Evolutionary conservation across 64 coral and sea anemone genomes (phyloP).

Genomic region (Dendronephthya gigantea): DNA sequence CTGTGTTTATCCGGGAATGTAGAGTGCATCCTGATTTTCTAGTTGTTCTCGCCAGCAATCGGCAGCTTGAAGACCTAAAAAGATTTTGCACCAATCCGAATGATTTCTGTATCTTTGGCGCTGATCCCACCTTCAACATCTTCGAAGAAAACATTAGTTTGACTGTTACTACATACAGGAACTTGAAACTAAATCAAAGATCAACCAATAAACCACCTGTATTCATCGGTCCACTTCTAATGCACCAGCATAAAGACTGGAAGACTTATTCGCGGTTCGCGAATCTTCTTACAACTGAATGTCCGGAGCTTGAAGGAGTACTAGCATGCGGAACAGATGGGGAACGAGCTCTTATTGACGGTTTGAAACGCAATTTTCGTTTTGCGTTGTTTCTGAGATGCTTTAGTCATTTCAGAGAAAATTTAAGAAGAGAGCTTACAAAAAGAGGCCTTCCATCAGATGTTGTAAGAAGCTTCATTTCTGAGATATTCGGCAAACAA

Average conservation of each 20-base stretch:
- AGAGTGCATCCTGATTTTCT: slow-evolving; percentile 39
- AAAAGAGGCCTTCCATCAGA: not conserved
- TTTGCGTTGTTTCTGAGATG: slow-evolving; percentile 17
- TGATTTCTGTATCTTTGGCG: slow-evolving; percentile 49
- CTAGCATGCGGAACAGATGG: slow-evolving; percentile 33
- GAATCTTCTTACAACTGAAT: slow-evolving; percentile 8
- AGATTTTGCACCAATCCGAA: slow-evolving; percentile 44
- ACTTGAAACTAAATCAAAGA: slow-evolving; percentile 25
- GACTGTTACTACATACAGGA: slow-evolving; percentile 47
- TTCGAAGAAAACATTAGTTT: slow-evolving; percentile 45
- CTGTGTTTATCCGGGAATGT: slow-evolving; percentile 40
- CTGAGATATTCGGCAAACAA: not conserved
- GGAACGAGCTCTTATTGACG: not conserved
- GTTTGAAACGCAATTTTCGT: not conserved
- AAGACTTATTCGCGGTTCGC: slow-evolving; percentile 34
- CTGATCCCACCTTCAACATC: slow-evolving; percentile 53
- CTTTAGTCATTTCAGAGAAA: slow-evolving; percentile 17
- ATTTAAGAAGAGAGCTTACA: not conserved
- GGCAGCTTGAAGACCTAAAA: slow-evolving; percentile 28
- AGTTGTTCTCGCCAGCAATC: slow-evolving; percentile 35
- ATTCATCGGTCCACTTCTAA: slow-evolving; percentile 44
- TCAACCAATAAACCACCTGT: slow-evolving; percentile 37
- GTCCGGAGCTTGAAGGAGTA: slow-evolving; percentile 16
- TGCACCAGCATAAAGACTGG: slow-evolving; percentile 50
- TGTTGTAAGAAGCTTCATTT: not conserved